phyloP scores from a whole-genome alignment of 2,888 invertebrate genomes.

The Pycnomerus fuliginosus region DNA sequence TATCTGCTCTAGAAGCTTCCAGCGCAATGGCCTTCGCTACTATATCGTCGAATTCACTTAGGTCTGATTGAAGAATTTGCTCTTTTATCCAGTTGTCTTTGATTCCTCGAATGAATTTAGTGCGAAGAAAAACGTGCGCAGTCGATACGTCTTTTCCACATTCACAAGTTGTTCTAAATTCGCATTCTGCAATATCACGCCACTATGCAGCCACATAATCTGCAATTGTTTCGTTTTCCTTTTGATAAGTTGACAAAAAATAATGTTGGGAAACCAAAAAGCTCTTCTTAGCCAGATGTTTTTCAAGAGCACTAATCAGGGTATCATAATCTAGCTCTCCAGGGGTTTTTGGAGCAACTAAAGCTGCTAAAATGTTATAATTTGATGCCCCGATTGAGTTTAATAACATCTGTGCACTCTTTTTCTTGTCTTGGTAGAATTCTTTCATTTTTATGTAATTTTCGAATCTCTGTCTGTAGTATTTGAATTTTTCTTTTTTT shows the following conservation, averaged over 20 bases:
- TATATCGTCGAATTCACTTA: constrained; percentile 4
- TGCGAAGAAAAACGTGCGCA: constrained; percentile 5
- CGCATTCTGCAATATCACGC: not conserved
- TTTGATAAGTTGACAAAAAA: constrained; percentile 1
- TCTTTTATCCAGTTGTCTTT: constrained; percentile 6
- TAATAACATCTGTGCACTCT: constrained; percentile 5
- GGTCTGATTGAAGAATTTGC: too few relatives aligned
- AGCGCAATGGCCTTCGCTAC: constrained; percentile 5
- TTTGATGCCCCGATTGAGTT: constrained; percentile 6
- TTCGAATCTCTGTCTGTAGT: constrained; percentile 4
- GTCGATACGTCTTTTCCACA: constrained; percentile 1
- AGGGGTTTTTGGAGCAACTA: constrained; percentile 4
- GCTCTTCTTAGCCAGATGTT: not conserved
- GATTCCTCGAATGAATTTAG: constrained; percentile 10
- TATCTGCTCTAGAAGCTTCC: too few relatives aligned
- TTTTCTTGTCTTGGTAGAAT: constrained; percentile 4
- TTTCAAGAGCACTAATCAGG: not conserved
- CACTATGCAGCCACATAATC: not conserved
- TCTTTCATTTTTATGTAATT: constrained; percentile 6
- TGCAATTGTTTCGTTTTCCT: not conserved
- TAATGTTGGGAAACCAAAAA: not conserved
- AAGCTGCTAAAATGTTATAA: constrained; percentile 4
- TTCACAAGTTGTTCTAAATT: not conserved
- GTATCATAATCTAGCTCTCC: not conserved
- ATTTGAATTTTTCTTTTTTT: constrained; percentile 6